These are phyloP conservation scores for Cephalopterus ornatus DNA, from an alignment of 2,113 vertebrate genomes.

Conservation along the genomic window DNA sequence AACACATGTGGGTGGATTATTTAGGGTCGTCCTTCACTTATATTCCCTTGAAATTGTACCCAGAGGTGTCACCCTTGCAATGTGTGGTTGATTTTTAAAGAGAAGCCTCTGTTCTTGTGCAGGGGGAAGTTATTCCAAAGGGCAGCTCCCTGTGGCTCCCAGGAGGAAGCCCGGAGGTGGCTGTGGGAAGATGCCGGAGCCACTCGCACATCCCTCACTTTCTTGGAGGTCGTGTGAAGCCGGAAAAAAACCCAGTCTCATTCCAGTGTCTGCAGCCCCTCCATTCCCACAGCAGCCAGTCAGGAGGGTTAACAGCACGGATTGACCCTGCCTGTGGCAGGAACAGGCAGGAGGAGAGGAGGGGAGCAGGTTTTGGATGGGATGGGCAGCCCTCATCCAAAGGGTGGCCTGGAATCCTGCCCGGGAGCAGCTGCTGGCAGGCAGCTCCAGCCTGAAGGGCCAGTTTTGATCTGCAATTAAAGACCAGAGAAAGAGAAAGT, in stretches of 20 bases:
- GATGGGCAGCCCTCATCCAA: not conserved
- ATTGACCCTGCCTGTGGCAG: not conserved
- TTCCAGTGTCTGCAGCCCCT: not conserved
- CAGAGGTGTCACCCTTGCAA: not conserved
- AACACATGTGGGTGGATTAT: not conserved
- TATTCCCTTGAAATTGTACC: not conserved
- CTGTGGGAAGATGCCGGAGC: slow-evolving; percentile 17
- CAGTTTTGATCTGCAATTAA: slow-evolving; percentile 32
- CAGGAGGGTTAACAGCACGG: not conserved
- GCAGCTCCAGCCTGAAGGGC: not conserved
- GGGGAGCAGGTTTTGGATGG: not conserved
- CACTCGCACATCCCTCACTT: not conserved
- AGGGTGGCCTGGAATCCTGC: slow-evolving; percentile 9
- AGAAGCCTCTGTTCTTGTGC: not conserved
- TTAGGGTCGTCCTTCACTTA: not conserved
- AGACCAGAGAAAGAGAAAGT: slow-evolving; percentile 45
- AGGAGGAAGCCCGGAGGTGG: not conserved
- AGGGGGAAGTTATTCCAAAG: not conserved
- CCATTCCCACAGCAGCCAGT: not conserved
- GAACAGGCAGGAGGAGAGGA: not conserved
- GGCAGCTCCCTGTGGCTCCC: not conserved
- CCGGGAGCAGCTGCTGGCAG: slow-evolving; percentile 37
- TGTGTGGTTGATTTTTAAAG: not conserved
- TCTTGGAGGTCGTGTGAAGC: slow-evolving; percentile 13
- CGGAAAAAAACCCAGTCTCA: not conserved